phyloP scores from a whole-genome alignment of 2,888 invertebrate species.

The Atherix ibis region DNA sequence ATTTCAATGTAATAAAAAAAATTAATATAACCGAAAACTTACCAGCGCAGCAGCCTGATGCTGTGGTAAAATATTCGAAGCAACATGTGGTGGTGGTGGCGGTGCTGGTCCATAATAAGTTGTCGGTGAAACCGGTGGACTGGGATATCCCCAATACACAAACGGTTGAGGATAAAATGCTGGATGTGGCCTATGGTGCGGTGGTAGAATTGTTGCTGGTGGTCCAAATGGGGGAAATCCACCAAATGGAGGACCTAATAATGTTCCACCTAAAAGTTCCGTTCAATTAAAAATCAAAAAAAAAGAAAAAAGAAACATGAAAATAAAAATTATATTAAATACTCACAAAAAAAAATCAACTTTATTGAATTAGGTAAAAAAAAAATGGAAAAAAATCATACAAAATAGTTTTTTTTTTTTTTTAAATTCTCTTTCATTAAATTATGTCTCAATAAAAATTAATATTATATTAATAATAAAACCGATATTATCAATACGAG shows the following conservation, averaged over 20 bases:
- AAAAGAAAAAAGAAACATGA: constrained; percentile 6
- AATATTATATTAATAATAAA: no score
- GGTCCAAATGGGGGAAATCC: constrained; percentile 36
- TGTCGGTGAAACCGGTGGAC: constrained; percentile 85
- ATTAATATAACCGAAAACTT: constrained; percentile 9
- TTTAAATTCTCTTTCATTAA: no score
- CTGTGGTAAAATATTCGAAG: constrained; percentile 10
- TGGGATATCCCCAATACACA: constrained; percentile 89
- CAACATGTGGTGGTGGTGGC: constrained; percentile 19
- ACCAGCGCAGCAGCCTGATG: constrained; percentile 22
- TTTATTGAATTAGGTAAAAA: no score
- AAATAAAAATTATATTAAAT: no score
- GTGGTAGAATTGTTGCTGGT: constrained; percentile 37
- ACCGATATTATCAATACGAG: no score
- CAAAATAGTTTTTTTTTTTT: no score
- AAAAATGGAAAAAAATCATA: no score
- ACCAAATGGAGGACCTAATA: constrained; percentile 38
- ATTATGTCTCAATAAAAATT: no score
- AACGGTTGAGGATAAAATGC: constrained; percentile 46
- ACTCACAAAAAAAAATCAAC: no score
- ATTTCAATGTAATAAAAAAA: no score
- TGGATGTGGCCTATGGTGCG: constrained; percentile 37
- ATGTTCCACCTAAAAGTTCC: constrained; percentile 42
- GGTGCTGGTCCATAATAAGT: constrained; percentile 59
- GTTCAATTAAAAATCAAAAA: no score